Percentiles rank a stretch among this genome's conserved stretches.
phyloP scores from a whole-genome alignment of 2,113 vertebrate genomes.

The Mormoops blainvillei region DNA sequence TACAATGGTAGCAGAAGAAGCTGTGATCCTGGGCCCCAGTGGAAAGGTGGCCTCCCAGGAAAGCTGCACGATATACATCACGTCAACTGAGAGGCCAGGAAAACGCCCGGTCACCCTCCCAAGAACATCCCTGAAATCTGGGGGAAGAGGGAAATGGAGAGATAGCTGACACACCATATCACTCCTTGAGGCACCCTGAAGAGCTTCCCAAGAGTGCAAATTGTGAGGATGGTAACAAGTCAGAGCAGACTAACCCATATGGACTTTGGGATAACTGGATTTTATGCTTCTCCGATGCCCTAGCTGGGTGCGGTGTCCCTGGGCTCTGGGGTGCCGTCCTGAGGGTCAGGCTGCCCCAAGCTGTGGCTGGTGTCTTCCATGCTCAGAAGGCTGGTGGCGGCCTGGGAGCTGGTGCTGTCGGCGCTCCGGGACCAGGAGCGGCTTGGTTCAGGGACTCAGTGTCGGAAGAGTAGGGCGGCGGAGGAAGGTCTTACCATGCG shows the following conservation, averaged over 20 bases:
- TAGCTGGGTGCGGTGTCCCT: conserved; percentile 62
- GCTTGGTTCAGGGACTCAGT: conserved; percentile 80
- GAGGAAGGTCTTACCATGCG: conserved; percentile 96
- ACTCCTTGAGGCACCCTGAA: neutral
- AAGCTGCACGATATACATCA: neutral
- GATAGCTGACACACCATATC: neutral
- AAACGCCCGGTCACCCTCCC: neutral
- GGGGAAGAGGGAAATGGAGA: neutral
- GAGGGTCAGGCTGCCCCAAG: conserved; percentile 60
- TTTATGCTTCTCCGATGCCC: conserved; percentile 62
- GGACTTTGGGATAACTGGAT: conserved; percentile 45
- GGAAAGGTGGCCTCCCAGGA: neutral
- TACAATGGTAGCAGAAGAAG: neutral
- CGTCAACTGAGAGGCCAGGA: neutral
- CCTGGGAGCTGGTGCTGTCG: conserved; percentile 65
- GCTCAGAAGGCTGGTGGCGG: conserved; percentile 65
- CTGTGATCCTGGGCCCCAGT: fast-evolving
- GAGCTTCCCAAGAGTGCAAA: neutral
- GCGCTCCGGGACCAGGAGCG: conserved; percentile 79
- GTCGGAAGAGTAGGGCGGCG: conserved; percentile 91
- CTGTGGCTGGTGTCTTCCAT: conserved; percentile 4
- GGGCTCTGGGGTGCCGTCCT: conserved; percentile 44
- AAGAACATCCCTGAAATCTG: neutral
- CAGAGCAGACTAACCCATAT: conserved; percentile 64
- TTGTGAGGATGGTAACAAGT: conserved; percentile 7